Percentiles rank a stretch among this genome's conserved stretches.
Conservation (phyloP, 2,113 vertebrate species). For the Catharus fuscescens region DNA sequence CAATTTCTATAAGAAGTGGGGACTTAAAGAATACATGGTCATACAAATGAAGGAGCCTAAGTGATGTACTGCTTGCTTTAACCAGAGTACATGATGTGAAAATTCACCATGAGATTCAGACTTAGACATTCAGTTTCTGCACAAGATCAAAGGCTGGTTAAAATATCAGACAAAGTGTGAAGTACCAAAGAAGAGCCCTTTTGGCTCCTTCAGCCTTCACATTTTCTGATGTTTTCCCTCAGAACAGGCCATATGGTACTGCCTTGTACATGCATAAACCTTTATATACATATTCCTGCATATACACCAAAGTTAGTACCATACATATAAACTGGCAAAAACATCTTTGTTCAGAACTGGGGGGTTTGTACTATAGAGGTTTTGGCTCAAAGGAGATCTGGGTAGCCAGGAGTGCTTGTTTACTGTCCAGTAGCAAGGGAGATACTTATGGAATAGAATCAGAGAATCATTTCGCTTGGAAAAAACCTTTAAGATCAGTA, state of each 20-base stretch:
- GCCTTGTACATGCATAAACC: not conserved
- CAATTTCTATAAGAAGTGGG: not conserved
- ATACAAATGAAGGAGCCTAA: not conserved
- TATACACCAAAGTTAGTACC: not conserved
- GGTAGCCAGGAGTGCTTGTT: not conserved
- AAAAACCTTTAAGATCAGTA: not conserved
- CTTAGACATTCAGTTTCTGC: not conserved
- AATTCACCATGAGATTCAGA: not conserved
- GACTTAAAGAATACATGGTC: rapidly evolving
- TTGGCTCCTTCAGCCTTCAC: not conserved
- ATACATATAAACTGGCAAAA: not conserved
- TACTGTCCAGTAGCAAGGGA: not conserved
- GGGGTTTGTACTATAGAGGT: not conserved
- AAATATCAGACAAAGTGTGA: not conserved
- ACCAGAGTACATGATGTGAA: not conserved
- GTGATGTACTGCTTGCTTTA: not conserved
- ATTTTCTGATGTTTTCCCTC: not conserved
- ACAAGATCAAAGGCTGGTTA: not conserved
- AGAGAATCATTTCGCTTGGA: not conserved
- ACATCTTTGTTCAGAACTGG: not conserved
- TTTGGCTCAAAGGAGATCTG: not conserved
- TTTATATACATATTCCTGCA: not conserved
- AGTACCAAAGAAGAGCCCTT: not conserved
- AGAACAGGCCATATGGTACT: rapidly evolving
- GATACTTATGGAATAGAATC: not conserved